These are phyloP conservation scores for Epinotia bilunana DNA, from an alignment of 2,888 invertebrate genomes.

Conservation along the genomic window DNA sequence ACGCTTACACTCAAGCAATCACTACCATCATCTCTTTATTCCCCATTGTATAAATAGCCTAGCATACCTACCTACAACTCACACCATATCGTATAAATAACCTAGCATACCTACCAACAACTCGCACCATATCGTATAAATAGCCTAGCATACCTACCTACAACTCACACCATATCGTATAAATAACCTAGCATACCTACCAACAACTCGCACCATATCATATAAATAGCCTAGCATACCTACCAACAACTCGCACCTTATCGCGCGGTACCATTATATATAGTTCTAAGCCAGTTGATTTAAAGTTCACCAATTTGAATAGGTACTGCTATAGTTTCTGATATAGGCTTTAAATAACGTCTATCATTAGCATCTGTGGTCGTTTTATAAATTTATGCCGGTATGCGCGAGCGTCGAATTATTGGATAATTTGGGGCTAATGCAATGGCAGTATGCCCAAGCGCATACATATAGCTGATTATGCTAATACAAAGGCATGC, in stretches of 20 bases:
- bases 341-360: conserved; percentile 2
- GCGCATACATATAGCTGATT: conserved; percentile 48
- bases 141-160: not conserved
- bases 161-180: not conserved
- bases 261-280: not conserved
- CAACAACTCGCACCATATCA: not conserved
- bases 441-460: conserved; percentile 30
- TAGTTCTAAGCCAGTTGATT: not conserved
- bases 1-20: too few species aligned
- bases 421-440: conserved; percentile 47
- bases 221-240: not conserved
- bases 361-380: conserved; percentile 8
- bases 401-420: conserved; percentile 44
- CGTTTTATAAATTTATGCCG: conserved; percentile 35
- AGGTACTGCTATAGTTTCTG: not conserved
- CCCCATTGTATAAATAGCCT: not conserved
- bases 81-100: not conserved
- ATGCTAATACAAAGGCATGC: conserved; percentile 48
- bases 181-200: not conserved
- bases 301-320: not conserved
- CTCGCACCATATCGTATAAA: not conserved
- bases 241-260: not conserved
- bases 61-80: not conserved
- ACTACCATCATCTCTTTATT: not conserved
- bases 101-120: not conserved